Evolutionary conservation across 2,888 invertebrate genomes (phyloP).

Genomic region (Pristionchus fissidentatus): DNA sequence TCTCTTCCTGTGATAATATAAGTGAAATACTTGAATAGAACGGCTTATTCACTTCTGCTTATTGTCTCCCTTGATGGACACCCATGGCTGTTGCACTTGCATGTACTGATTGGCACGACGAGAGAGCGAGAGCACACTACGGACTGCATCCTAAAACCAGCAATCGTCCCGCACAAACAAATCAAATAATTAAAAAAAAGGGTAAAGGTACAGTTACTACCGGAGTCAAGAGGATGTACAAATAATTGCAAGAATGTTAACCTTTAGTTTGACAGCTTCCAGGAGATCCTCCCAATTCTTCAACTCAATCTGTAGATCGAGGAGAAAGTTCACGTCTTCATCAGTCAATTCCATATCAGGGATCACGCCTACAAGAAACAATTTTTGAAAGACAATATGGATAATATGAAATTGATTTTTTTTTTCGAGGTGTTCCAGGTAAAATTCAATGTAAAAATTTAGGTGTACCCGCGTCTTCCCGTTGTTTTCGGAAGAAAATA

Average conservation of each 20-base stretch:
- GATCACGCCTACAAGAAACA: conserved; percentile 57
- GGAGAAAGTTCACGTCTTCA: conserved; percentile 67
- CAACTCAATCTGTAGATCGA: conserved; percentile 62
- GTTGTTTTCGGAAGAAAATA: no score
- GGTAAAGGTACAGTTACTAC: no score
- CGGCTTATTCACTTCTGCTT: conserved; percentile 81
- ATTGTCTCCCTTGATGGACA: conserved; percentile 86
- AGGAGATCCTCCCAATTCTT: conserved; percentile 65
- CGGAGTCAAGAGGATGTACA: background rate
- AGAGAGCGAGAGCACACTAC: conserved; percentile 85
- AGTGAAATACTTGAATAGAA: conserved; percentile 41
- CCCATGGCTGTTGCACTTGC: conserved; percentile 95
- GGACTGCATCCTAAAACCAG: conserved; percentile 10
- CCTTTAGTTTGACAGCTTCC: conserved; percentile 68
- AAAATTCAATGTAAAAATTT: no score
- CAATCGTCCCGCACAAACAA: background rate
- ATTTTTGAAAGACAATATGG: background rate
- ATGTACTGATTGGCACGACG: conserved; percentile 95
- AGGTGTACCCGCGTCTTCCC: no score
- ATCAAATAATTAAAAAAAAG: no score
- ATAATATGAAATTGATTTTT: no score
- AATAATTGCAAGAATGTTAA: background rate
- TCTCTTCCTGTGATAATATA: conserved; percentile 77
- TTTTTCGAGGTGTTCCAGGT: no score
- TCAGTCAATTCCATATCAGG: conserved; percentile 68